These are phyloP conservation scores for Sciurus niger DNA, from an alignment of 2,113 vertebrate genomes.

Conservation along the genomic window DNA sequence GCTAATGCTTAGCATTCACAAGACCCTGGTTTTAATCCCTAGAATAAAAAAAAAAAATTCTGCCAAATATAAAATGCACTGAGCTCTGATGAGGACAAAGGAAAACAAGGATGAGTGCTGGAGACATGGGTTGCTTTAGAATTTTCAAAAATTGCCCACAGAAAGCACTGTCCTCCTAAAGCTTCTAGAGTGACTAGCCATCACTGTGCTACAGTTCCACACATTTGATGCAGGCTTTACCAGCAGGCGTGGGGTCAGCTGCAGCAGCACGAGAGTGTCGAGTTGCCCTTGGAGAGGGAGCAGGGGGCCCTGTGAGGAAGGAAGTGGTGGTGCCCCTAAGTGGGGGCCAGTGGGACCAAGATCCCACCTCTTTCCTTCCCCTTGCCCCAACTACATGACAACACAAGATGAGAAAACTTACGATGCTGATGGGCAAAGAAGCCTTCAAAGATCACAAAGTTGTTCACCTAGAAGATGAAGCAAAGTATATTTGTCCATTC, in stretches of 20 bases:
- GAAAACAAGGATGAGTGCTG: not conserved
- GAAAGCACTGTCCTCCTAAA: not conserved
- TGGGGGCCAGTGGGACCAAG: slow-evolving; percentile 20
- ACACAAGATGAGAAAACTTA: slow-evolving; percentile 86
- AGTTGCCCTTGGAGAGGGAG: slow-evolving; percentile 80
- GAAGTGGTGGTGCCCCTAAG: slow-evolving; percentile 82
- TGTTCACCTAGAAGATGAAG: slow-evolving; percentile 92
- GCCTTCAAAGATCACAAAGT: slow-evolving; percentile 96
- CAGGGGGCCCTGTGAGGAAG: slow-evolving; percentile 84
- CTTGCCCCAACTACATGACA: slow-evolving; percentile 82
- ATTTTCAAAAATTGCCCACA: not conserved
- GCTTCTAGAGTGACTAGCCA: not conserved
- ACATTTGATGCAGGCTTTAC: slow-evolving; percentile 74
- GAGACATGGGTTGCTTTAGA: not conserved
- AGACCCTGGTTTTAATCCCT: not conserved
- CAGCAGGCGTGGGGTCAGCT: slow-evolving; percentile 65
- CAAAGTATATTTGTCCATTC: not conserved
- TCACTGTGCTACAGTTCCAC: not conserved
- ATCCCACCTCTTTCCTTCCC: slow-evolving; percentile 64
- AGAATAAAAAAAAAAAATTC: not conserved
- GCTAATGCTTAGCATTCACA: too few relatives aligned
- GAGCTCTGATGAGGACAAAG: not conserved
- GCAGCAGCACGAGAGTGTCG: slow-evolving; percentile 69
- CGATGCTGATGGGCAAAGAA: slow-evolving; percentile 94
- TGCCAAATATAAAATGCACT: not conserved